phyloP scores from a whole-genome alignment of 2,797 vertebrate species.

The Dendrocincla fuliginosa region DNA sequence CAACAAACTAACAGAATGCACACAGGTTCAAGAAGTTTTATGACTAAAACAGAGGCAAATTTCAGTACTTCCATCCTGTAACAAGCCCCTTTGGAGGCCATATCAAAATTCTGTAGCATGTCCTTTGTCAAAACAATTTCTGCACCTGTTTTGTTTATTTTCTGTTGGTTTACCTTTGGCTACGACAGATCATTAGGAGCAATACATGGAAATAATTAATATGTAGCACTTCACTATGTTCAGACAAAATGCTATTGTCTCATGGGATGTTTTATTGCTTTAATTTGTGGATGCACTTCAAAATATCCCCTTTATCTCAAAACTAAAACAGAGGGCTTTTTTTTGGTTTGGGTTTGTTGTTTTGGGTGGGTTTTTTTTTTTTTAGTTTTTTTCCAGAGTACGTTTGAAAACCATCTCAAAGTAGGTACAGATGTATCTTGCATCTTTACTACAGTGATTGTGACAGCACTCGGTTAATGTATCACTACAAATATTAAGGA shows the following conservation, averaged over 20 bases:
- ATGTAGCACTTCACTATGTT: background rate
- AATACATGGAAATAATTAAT: background rate
- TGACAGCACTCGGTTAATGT: background rate
- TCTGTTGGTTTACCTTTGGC: background rate
- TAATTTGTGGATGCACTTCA: background rate
- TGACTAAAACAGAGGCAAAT: slow-evolving; percentile 29
- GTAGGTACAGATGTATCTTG: background rate
- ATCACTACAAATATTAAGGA: background rate
- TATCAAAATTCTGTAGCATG: background rate
- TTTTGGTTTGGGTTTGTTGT: background rate
- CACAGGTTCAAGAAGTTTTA: slow-evolving; percentile 39
- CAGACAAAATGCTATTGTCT: background rate
- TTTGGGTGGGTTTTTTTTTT: background rate
- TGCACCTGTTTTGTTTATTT: background rate
- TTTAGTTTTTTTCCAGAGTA: background rate
- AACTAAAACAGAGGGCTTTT: background rate
- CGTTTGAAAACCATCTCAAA: background rate
- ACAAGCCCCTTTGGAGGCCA: background rate
- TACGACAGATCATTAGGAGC: background rate
- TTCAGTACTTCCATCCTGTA: background rate
- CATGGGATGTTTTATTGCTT: background rate
- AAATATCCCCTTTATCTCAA: background rate
- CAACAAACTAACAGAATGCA: slow-evolving; percentile 45
- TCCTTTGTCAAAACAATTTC: background rate
- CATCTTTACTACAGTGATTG: background rate